Evolutionary conservation across 2,888 invertebrate genomes (phyloP).

Genomic region (Orthosia cruda): DNA sequence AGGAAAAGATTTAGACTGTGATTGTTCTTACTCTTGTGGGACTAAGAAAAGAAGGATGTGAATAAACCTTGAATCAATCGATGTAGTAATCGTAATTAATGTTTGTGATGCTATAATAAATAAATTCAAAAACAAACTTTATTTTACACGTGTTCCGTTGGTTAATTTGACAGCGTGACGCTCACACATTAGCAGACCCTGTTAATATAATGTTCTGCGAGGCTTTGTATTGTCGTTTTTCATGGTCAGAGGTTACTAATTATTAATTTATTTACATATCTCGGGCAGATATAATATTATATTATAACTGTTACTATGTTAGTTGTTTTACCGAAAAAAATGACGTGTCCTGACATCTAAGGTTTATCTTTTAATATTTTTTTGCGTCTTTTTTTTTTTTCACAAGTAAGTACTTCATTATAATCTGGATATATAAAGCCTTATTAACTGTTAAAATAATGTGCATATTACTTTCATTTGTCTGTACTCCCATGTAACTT

Average conservation of each 20-base stretch:
- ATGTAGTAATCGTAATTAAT: no score
- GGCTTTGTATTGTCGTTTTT: background rate
- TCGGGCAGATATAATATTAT: background rate
- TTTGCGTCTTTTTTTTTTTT: background rate
- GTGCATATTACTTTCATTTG: slow-evolving; percentile 67
- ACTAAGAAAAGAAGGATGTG: background rate
- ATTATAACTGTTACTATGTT: no score
- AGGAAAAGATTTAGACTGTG: slow-evolving; percentile 51
- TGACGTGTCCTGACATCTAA: background rate
- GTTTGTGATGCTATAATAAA: no score
- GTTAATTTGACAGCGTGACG: no score
- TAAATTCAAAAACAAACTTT: background rate
- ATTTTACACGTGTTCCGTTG: background rate
- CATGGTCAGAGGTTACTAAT: background rate
- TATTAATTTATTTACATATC: slow-evolving; percentile 31
- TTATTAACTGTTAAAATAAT: background rate
- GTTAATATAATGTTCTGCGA: background rate
- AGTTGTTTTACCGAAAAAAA: no score
- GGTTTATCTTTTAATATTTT: background rate
- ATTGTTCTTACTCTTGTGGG: slow-evolving; percentile 28
- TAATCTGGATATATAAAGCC: background rate
- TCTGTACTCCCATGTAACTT: slow-evolving; percentile 86
- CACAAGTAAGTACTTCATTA: background rate
- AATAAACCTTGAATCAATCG: background rate
- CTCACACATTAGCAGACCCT: background rate